Evolutionary conservation across 2,888 invertebrate genomes (phyloP), one percentile per base, ranked within the genome.

Genomic region (Dasypolia templi): DNA sequence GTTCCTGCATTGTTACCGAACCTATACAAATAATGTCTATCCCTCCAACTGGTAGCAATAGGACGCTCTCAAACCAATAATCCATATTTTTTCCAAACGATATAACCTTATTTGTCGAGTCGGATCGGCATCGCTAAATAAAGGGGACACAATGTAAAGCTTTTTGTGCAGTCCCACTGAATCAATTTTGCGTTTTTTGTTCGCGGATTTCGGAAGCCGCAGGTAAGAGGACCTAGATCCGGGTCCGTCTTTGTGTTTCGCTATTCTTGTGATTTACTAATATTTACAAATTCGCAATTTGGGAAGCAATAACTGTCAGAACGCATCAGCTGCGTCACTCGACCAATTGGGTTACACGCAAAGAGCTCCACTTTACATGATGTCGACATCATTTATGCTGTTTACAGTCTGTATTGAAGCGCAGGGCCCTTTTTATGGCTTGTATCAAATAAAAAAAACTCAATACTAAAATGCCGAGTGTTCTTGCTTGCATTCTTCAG

Each of bases 221-320:
- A 96, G 96, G 96, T 96, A 96, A 87, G 94, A 93, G 91, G 87
- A 90, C 90, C 93, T 94, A 95, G 95, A 96, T 96, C 96, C 96
- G 96, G 95, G 94, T 92, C 84, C 87, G 77, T 89, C 90, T 92
- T 95, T 95, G 93, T 93, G 89, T 89, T 87, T 81, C 69, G 74
- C 91, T 88, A 91, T 94, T 93, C 90, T 93, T 91, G 81, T 91
- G 91, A 92, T 91, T 92, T 89, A 90, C 91, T 93, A 92, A 94
- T 95, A 94, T 96, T 96, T 95, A 94, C 95, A 94, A 94, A 94
- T 94, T 93, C 90, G 91, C 93, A 94, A 95, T 95, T 95, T 94
- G 91, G 89, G 86, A 90, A 92, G 94, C 92, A 94, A 95, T 95
- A 94, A 94, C 93, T 94, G 96, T 95, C 95, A 87, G 91, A 87